Base-by-base conservation (phyloP, 1,140 invertebrate genomes). In the Tetramorium parvispinum region DNA sequence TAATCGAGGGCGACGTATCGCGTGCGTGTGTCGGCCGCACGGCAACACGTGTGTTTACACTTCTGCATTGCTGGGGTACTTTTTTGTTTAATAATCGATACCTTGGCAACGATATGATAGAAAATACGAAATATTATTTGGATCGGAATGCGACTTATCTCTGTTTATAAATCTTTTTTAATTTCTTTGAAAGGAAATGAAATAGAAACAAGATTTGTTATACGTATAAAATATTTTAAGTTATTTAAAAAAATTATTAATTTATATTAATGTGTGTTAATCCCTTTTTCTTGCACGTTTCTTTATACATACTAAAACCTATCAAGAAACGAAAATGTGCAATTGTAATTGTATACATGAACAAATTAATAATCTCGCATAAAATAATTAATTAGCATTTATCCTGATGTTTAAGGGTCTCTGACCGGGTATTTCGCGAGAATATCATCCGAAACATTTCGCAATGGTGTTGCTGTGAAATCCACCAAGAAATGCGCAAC, bases 1-100 rank as follows among this genome's bases (percentile, higher is more conserved):
- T 83, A 83, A 83, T 83, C 79, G 79, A 75, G 68, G 27, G 13
- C 68, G 79, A 59, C 79, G 40, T 83, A 83, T 83, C 79, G 79
- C 68, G 68, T 75, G 49, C 65, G n/a, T 86, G 32, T 32, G 46
- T 49, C 32, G 13, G 27, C 5, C 46, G 66, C 7, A 40, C 37
- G 21, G 13, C 63, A 51, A 49, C 43, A 59, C 18, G 53, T 75
- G 53, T 71, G 51, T 82, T 82, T 82, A 82, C 66, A 57, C 79
- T 43, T n/a, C 18, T 46, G 46, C 66, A 70, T 24, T n/a, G 57
- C 18, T n/a, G 40, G 65, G 27, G 5, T 73, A 43, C 32, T 59
- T 85, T 85, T 43, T 78, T 68, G 10, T 46, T 37, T 7, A 16
- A 81, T 66, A 83, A 75, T 57, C 71, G 59, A 86, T 59, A 65